Evolutionary conservation across 2,113 vertebrate species (phyloP).

Genomic region (Alectura lathami): DNA sequence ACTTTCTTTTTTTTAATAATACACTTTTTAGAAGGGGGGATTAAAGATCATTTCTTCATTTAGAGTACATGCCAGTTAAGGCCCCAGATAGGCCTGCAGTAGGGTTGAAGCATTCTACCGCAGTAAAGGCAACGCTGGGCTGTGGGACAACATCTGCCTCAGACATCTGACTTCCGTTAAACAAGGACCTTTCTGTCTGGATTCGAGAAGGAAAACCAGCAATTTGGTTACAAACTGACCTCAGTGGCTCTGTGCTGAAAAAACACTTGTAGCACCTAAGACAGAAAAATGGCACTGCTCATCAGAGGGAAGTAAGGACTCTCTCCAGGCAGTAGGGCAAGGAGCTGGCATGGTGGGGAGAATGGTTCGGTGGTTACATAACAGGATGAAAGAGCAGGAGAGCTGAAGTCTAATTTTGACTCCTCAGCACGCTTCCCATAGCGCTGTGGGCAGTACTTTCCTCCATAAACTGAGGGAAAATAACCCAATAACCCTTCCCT

Average conservation of each 20-base stretch:
- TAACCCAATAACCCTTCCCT: not conserved
- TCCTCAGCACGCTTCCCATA: slow-evolving; percentile 30
- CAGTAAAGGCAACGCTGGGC: not conserved
- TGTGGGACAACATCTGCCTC: not conserved
- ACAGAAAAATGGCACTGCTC: not conserved
- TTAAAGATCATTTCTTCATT: not conserved
- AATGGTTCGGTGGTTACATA: slow-evolving; percentile 38
- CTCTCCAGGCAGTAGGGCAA: not conserved
- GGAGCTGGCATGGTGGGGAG: not conserved
- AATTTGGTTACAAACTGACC: not conserved
- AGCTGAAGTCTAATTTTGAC: not conserved
- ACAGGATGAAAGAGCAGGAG: not conserved
- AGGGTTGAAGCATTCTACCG: not conserved
- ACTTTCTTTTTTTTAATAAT: not conserved
- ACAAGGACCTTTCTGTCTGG: slow-evolving; percentile 31
- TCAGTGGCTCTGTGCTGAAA: not conserved
- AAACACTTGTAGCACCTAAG: not conserved
- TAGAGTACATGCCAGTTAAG: not conserved
- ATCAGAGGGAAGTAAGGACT: not conserved
- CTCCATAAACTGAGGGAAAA: not conserved
- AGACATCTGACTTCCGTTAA: slow-evolving; percentile 20
- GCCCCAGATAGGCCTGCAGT: not conserved
- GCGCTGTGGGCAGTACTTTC: not conserved
- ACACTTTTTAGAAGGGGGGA: not conserved
- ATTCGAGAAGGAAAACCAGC: slow-evolving; percentile 2